Evolutionary conservation across 2,113 vertebrate species (phyloP).

Genomic region (Rutilus rutilus): DNA sequence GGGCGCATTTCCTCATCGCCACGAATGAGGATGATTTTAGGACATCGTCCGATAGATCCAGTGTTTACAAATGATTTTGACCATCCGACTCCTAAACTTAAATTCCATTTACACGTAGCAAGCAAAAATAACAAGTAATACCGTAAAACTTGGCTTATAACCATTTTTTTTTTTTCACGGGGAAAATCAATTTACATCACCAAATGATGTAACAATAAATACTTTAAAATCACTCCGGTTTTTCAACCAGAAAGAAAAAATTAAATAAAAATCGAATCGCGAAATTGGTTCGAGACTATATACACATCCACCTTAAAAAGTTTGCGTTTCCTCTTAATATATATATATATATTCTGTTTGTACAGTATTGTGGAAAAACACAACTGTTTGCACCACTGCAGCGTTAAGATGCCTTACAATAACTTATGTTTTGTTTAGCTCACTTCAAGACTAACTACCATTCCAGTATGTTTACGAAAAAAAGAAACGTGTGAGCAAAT

Average conservation of each 20-base stretch:
- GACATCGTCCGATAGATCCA: constrained; percentile 40
- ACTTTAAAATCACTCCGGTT: constrained; percentile 4
- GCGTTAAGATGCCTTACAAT: constrained; percentile 27
- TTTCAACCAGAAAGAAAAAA: neutral
- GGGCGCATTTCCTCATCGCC: constrained; percentile 57
- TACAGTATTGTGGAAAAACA: constrained; percentile 62
- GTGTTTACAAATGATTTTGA: constrained; percentile 47
- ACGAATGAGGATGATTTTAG: constrained; percentile 54
- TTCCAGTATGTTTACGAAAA: constrained; percentile 63
- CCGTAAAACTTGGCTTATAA: neutral
- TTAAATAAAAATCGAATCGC: neutral
- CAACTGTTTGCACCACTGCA: constrained; percentile 13
- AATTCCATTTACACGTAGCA: constrained; percentile 50
- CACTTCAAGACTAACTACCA: constrained; percentile 56
- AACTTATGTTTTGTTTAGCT: constrained; percentile 51
- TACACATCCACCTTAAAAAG: constrained; percentile 61
- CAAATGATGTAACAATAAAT: constrained; percentile 19
- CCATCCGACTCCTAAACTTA: constrained; percentile 33
- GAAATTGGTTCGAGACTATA: constrained; percentile 64
- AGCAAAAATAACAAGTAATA: constrained; percentile 48
- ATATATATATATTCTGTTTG: constrained; percentile 65
- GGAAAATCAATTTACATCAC: constrained; percentile 27
- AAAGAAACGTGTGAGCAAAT: constrained; percentile 57
- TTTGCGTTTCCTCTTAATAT: constrained; percentile 61
- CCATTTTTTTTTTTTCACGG: constrained; percentile 7